Evolutionary conservation across 1,140 invertebrate genomes (phyloP), one percentile per base, ranked within the genome.

Genomic region (Zaprionus gabonicus): DNA sequence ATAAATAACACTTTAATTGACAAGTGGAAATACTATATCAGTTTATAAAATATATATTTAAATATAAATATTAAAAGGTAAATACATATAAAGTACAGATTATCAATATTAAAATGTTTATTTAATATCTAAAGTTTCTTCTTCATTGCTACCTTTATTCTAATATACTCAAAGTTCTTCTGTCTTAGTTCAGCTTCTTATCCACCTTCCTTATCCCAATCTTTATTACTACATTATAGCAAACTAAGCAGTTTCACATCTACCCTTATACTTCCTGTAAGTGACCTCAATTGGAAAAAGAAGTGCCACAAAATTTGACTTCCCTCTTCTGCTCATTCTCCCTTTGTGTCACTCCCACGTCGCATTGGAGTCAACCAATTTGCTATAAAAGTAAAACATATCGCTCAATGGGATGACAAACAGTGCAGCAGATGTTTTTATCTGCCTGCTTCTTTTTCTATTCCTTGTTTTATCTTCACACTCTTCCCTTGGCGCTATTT

Each of bases 351-450:
- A 53, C 60, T 41, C 41, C 12, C 34, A 46, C 56, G 34, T 63
- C 49, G 59, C 76, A 66, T 60, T 66, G 81, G 79, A 90, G 75
- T 90, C 78, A 81, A 90, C 81, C 85, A 88, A 88, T 88, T 84
- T 90, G 85, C 81, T 85, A 90, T 88, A 90, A 88, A 88, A 90
- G 81, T 81, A 88, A 84, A 88, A 90, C 81, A 90, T 84, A 90
- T 88, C 81, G 81, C 85, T 90, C 78, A 76, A 84, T 90, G 83
- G 77, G 77, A 81, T 71, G 80, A 84, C 84, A 81, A 71, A 68
- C 66, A 59, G 31, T 51, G 6, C 17, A 49, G 31, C 34, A 38
- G 28, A 34, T 56, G 62, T 49, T 34, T 58, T 70, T 23, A 23
- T 23, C 23, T 56, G 36, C 74, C 62, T 63, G 5, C 44, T 5